Conservation (phyloP, 2,797 vertebrate genomes). For the Dipus sagitta region DNA sequence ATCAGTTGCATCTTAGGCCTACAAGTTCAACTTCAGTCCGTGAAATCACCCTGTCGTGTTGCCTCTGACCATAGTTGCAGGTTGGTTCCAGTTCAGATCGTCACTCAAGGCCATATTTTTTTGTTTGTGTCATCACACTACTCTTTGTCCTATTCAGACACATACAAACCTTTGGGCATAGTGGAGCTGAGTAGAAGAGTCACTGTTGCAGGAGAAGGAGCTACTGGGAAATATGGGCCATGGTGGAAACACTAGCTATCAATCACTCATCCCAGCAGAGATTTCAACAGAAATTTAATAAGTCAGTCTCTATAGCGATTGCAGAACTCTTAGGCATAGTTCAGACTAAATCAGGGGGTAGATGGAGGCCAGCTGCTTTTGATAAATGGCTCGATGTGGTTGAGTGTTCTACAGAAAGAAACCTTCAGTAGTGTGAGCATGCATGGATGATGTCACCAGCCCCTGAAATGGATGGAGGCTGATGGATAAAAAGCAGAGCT, state of each 20-base stretch:
- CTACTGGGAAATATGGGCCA: conserved; percentile 22
- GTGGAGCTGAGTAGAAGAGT: conserved; percentile 44
- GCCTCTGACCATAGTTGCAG: background rate
- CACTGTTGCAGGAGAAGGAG: conserved; percentile 42
- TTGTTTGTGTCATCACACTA: background rate
- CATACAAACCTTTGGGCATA: background rate
- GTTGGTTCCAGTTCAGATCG: background rate
- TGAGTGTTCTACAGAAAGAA: conserved; percentile 62
- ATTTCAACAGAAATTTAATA: conserved; percentile 68
- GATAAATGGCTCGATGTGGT: conserved; percentile 62
- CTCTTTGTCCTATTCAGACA: background rate
- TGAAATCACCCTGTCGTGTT: background rate
- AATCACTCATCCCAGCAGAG: conserved; percentile 54
- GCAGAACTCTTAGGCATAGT: conserved; percentile 47
- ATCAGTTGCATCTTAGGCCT: background rate
- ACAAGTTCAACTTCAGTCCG: background rate
- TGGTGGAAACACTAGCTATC: conserved; percentile 1
- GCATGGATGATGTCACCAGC: conserved; percentile 66
- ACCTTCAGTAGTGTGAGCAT: conserved; percentile 38
- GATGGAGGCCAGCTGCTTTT: conserved; percentile 68
- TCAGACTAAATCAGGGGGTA: conserved; percentile 40
- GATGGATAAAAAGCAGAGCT: conserved; percentile 68
- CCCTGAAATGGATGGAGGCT: conserved; percentile 63
- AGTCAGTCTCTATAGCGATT: conserved; percentile 18
- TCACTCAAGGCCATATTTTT: background rate